phyloP scores from a whole-genome alignment of 2,113 vertebrate species.

The Chloroceryle aenea region DNA sequence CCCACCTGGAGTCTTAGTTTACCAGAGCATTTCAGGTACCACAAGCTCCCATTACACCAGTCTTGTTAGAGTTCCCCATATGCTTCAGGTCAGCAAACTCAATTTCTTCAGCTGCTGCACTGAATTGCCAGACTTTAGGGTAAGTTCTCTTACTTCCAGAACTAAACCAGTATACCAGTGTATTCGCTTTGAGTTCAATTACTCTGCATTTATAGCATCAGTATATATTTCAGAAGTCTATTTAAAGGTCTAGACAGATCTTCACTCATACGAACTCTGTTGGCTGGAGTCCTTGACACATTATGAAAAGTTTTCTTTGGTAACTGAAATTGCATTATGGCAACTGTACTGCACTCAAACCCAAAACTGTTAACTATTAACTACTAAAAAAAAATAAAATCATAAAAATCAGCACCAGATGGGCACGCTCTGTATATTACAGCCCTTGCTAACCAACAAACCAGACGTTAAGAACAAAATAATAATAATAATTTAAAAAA shows the following conservation, averaged over 20 bases:
- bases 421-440: background rate
- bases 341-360: background rate
- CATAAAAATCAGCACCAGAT: background rate
- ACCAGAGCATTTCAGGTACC: background rate
- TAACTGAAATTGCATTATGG: background rate
- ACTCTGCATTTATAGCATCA: background rate
- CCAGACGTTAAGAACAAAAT: background rate
- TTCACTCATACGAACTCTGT: background rate
- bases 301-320: background rate
- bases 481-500: background rate
- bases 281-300: background rate
- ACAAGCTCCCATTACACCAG: accelerated
- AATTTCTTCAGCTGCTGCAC: background rate
- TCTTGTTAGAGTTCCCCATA: background rate
- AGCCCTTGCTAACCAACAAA: background rate
- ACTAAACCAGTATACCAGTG: background rate
- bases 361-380: background rate
- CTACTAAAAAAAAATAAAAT: background rate
- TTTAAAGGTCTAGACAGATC: background rate
- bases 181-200: background rate
- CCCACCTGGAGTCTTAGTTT: background rate
- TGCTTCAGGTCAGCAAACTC: background rate
- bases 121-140: background rate
- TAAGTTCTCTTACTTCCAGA: background rate
- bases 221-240: background rate